A percentile compares a stretch with the other conserved stretches of the same genome.
phyloP scores from a whole-genome alignment of 1,140 invertebrate genomes.

The Luehdorfia chinensis region DNA sequence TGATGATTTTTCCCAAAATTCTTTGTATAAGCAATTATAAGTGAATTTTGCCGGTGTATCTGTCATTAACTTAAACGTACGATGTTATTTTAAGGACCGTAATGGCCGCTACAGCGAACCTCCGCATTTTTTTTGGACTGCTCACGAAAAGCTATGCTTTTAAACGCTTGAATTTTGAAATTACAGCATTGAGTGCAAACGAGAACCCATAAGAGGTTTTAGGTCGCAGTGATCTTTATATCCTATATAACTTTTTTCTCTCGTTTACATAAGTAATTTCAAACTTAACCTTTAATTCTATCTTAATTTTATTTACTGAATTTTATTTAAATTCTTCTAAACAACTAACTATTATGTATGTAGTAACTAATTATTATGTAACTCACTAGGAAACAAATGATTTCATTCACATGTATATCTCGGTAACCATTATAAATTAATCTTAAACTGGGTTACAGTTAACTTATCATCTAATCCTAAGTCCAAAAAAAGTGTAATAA shows the following conservation, averaged over 20 bases:
- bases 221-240: constrained; percentile 22
- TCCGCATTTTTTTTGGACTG: constrained; percentile 63
- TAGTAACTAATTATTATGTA: no score
- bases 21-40: constrained; percentile 73
- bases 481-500: no score
- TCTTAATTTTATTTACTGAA: neutral
- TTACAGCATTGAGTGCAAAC: constrained; percentile 67
- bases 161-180: constrained; percentile 77
- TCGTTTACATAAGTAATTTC: neutral
- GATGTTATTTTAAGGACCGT: constrained; percentile 75
- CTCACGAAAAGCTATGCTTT: constrained; percentile 75
- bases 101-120: constrained; percentile 62
- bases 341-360: no score
- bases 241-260: constrained; percentile 2
- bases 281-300: constrained; percentile 2
- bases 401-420: no score
- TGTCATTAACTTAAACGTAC: constrained; percentile 76
- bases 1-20: constrained; percentile 73
- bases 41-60: constrained; percentile 72
- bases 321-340: no score
- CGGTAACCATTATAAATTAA: no score
- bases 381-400: no score
- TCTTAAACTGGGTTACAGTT: no score
- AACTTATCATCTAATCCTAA: no score
- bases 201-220: constrained; percentile 25